A percentile compares a stretch with the other conserved stretches of the same genome.
phyloP scores from a whole-genome alignment of 2,797 vertebrate species.

The Chaetodon trifasciatus region DNA sequence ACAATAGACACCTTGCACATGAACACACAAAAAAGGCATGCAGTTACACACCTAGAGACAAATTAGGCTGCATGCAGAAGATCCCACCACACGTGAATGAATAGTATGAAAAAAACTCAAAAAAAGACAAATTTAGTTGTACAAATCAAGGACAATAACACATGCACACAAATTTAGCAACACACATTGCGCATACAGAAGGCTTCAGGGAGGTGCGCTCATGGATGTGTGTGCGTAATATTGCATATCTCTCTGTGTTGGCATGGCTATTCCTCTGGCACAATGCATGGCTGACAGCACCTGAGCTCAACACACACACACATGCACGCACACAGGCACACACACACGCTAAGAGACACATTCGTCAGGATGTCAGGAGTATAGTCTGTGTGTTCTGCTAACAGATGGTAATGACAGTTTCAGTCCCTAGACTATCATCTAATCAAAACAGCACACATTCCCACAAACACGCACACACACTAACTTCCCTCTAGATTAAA shows the following conservation, averaged over 20 bases:
- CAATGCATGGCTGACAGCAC: slow-evolving; percentile 68
- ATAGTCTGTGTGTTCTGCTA: slow-evolving; percentile 53
- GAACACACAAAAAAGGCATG: slow-evolving; percentile 23
- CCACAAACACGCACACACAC: slow-evolving; percentile 12
- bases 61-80: slow-evolving; percentile 36
- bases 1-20: slow-evolving; percentile 34
- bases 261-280: slow-evolving; percentile 57
- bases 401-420: slow-evolving; percentile 78
- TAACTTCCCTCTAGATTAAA: slow-evolving; percentile 64
- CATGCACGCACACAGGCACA: slow-evolving; percentile 21
- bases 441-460: slow-evolving; percentile 63
- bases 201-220: slow-evolving; percentile 24
- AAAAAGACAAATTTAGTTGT: not conserved
- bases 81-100: slow-evolving; percentile 34
- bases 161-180: slow-evolving; percentile 3
- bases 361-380: slow-evolving; percentile 26
- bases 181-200: not conserved
- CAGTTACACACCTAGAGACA: slow-evolving; percentile 14
- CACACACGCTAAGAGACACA: slow-evolving; percentile 35
- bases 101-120: slow-evolving; percentile 9
- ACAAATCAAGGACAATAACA: slow-evolving; percentile 47
- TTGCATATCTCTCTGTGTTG: slow-evolving; percentile 37
- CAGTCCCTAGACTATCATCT: slow-evolving; percentile 68
- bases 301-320: slow-evolving; percentile 62
- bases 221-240: slow-evolving; percentile 24